Evolutionary conservation across 2,888 invertebrate species (phyloP), one percentile per base, ranked within the genome.

Genomic region (Tortrix viridana): DNA sequence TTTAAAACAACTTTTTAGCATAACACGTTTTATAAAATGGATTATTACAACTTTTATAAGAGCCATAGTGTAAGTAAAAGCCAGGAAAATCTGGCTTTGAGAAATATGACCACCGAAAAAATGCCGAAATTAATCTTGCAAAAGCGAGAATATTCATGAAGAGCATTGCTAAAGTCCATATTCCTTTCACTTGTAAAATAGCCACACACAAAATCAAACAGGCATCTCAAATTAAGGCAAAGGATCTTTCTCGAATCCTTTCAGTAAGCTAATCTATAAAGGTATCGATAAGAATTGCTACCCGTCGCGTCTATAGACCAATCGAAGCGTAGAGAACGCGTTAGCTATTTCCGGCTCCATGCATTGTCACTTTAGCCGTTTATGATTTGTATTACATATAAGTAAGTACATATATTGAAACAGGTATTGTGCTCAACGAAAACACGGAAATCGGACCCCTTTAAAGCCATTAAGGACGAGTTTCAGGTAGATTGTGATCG

Each of bases 331-430:
- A 50, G 55, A 50, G 55, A 56, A 50, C 56, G 50, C 62, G 62
- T 62, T 62, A 62, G 56, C 62, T 56, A 62, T 56, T 62, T 62
- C 62, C 62, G 62, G 38, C 46, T 56, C 38, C 62, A 62, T 62
- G 62, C 62, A 62, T 56, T 62, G 62, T 62, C 62, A 62, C 46
- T 56, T 62, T 56, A 62, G 50, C 26, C 56, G 26, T 52, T 56
- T 46, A 46, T 50, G 50, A 37, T 16, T 38, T 20, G 16, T n/a
- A 20, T 3, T 20, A 37, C 38, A 48, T 22, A 41, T 48, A 4
- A 41, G 14, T 2, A 20, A 12, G 44, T 19, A 18, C 7, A 4
- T 19, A 16, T 19, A 41, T 14, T n/a, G n/a, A 23, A 37, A 16
- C 53, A 12, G 22, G 38, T 19, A 50, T 53, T 41, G 22, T 16